Evolutionary conservation across 2,888 invertebrate genomes (phyloP).

Genomic region (Drosophila fulvimacula): DNA sequence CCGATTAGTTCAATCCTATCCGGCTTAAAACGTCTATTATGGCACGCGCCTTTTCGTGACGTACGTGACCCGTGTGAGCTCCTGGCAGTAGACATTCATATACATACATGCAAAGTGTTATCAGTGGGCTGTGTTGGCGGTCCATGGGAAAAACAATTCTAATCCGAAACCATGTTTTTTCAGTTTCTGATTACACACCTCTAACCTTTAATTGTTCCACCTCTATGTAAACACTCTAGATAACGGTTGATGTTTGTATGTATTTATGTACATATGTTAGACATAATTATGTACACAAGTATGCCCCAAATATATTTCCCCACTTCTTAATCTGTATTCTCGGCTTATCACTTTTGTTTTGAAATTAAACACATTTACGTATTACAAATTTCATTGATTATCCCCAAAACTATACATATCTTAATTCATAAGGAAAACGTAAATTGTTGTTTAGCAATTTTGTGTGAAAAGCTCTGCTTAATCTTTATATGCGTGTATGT

Average conservation of each 20-base stretch:
- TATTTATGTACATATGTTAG: not conserved
- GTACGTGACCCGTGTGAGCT: constrained; percentile 32
- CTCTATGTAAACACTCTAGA: not conserved
- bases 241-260: not conserved
- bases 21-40: constrained; percentile 19
- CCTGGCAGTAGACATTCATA: not conserved
- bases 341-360: constrained; percentile 30
- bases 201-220: not conserved
- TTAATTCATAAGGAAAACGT: constrained; percentile 6
- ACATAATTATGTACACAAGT: constrained; percentile 6
- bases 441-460: constrained; percentile 22
- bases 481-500: not conserved
- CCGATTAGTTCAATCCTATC: constrained; percentile 26
- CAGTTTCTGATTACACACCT: constrained; percentile 8
- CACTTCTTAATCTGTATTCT: constrained; percentile 6
- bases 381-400: not conserved
- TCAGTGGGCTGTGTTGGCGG: constrained; percentile 23
- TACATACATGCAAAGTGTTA: constrained; percentile 19
- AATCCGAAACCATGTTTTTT: constrained; percentile 12
- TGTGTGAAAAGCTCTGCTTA: not conserved
- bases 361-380: not conserved
- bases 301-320: not conserved
- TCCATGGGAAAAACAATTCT: constrained; percentile 48
- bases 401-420: constrained; percentile 4
- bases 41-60: constrained; percentile 53